Conservation (phyloP, 2,888 invertebrate genomes). For the Alviniconcha strummeri region DNA sequence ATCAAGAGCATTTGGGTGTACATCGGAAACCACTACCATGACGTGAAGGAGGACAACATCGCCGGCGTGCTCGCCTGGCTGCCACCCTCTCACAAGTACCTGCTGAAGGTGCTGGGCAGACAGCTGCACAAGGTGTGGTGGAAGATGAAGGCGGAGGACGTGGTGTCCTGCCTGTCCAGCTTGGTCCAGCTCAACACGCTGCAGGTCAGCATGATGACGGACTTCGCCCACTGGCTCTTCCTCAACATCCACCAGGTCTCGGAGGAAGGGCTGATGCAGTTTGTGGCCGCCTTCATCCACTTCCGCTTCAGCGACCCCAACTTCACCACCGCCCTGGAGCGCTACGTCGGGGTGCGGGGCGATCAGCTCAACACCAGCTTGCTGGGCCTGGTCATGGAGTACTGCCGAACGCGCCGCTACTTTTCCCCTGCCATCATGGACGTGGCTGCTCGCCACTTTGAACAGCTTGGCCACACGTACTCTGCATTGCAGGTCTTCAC, state of each 20-base stretch:
- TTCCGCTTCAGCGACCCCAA: conserved; percentile 78
- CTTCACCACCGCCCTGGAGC: conserved; percentile 79
- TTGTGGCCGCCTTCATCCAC: conserved; percentile 77
- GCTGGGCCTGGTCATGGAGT: conserved; percentile 79
- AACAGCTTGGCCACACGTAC: conserved; percentile 75
- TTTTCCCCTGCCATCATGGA: conserved; percentile 78
- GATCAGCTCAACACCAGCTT: conserved; percentile 75
- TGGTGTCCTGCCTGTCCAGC: conserved; percentile 61
- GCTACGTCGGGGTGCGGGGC: conserved; percentile 79
- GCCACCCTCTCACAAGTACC: conserved; percentile 78
- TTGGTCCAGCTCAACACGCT: conserved; percentile 50
- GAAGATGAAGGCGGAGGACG: conserved; percentile 67
- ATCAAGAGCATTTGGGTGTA: conserved; percentile 83
- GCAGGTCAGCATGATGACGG: conserved; percentile 67
- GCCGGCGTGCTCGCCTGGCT: conserved; percentile 78
- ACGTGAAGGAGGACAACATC: conserved; percentile 79
- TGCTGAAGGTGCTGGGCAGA: conserved; percentile 78
- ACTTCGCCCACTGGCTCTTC: conserved; percentile 78
- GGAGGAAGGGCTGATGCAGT: conserved; percentile 75
- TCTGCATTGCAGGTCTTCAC: conserved; percentile 78
- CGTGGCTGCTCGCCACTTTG: conserved; percentile 78
- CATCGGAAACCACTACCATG: conserved; percentile 77
- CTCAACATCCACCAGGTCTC: conserved; percentile 79
- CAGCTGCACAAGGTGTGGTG: conserved; percentile 78
- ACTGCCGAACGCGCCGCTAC: conserved; percentile 79